These are phyloP conservation scores for Paracentrotus lividus DNA, from an alignment of 53 echinoderm and acorn worm species.

Conservation along the genomic window DNA sequence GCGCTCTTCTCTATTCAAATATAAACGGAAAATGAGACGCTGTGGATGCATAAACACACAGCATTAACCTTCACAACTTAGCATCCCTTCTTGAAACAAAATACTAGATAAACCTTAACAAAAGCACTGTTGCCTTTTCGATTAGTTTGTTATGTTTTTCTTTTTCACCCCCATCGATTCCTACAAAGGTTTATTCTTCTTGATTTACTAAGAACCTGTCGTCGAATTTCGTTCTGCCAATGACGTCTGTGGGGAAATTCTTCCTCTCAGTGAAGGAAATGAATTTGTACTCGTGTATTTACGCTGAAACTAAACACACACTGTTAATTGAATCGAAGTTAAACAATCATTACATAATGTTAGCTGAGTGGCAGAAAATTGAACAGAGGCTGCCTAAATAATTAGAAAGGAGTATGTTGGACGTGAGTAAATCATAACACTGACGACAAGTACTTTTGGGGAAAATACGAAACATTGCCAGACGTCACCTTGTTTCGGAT, in stretches of 20 bases:
- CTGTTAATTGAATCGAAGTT: conserved; percentile 66
- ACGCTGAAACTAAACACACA: conserved; percentile 60
- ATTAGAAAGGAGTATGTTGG: not conserved
- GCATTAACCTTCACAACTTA: not conserved
- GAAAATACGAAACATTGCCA: not conserved
- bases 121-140: not conserved
- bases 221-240: not conserved
- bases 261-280: not conserved
- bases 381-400: conserved; percentile 11
- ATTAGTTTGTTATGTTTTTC: not conserved
- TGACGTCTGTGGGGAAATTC: conserved; percentile 20
- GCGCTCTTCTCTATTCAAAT: too few relatives aligned
- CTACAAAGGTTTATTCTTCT: not conserved
- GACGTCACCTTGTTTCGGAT: not conserved
- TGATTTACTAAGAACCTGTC: not conserved
- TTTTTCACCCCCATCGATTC: not conserved
- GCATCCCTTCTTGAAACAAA: not conserved
- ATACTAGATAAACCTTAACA: not conserved
- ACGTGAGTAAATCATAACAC: not conserved
- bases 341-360: conserved; percentile 67
- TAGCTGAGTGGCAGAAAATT: conserved; percentile 36
- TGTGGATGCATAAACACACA: not conserved
- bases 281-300: conserved; percentile 26
- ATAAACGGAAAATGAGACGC: not conserved
- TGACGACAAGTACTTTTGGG: not conserved